phyloP scores from a whole-genome alignment of 1,140 invertebrate genomes.

The Neoseiulus cucumeris region DNA sequence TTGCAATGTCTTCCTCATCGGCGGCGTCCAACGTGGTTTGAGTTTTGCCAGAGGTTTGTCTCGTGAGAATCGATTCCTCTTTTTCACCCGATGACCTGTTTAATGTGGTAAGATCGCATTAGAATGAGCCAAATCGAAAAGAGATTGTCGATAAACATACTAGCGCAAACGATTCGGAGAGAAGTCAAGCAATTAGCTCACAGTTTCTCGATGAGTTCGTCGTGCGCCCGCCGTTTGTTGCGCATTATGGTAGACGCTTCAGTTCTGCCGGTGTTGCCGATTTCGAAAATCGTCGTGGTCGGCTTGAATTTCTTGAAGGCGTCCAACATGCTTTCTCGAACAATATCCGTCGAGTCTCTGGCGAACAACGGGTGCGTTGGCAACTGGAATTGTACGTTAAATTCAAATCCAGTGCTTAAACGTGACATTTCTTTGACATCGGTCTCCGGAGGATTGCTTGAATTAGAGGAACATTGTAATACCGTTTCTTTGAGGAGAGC shows the following conservation, averaged over 20 bases:
- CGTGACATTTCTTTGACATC: neutral
- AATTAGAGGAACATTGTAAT: too few species aligned
- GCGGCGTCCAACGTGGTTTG: constrained; percentile 32
- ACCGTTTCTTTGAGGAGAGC: constrained; percentile 33
- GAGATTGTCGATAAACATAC: constrained; percentile 1
- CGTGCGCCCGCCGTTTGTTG: constrained; percentile 30
- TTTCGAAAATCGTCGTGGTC: constrained; percentile 80
- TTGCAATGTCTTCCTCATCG: constrained; percentile 29
- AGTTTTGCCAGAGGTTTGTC: neutral
- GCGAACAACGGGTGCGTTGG: constrained; percentile 12
- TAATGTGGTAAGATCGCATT: too few species aligned
- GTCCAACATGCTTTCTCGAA: constrained; percentile 35
- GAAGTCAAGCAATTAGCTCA: constrained; percentile 25
- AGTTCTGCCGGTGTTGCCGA: constrained; percentile 57
- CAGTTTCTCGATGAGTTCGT: constrained; percentile 30
- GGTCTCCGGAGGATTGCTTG: too few species aligned
- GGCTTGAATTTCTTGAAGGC: constrained; percentile 64
- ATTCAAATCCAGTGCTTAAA: neutral
- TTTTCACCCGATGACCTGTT: too few species aligned
- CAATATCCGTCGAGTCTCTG: constrained; percentile 17
- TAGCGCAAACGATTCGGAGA: neutral
- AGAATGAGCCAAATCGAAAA: neutral
- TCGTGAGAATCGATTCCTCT: too few species aligned
- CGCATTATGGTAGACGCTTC: constrained; percentile 32
- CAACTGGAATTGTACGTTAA: neutral